These are phyloP conservation scores for Sphenopsis melanotis DNA, from an alignment of 2,797 vertebrate genomes.

Conservation along the genomic window DNA sequence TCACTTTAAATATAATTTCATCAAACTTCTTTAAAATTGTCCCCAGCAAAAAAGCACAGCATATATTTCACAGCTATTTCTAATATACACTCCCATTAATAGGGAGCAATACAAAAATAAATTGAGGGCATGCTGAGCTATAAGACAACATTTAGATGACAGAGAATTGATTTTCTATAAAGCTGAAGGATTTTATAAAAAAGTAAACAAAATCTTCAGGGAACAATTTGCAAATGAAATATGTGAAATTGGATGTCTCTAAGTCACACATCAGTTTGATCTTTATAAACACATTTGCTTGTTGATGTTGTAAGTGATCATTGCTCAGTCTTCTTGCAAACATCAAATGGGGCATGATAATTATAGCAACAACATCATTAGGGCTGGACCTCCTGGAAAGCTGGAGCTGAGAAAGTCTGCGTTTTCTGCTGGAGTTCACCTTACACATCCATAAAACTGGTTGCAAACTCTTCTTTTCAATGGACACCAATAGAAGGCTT, in stretches of 20 bases:
- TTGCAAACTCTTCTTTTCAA: background rate
- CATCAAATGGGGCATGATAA: background rate
- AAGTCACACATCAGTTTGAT: slow-evolving; percentile 47
- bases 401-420: background rate
- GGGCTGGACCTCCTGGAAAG: background rate
- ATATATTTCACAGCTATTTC: slow-evolving; percentile 6
- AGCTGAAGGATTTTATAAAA: slow-evolving; percentile 43
- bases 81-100: slow-evolving; percentile 38
- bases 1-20: slow-evolving; percentile 21
- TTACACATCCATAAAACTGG: background rate
- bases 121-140: slow-evolving; percentile 37
- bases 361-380: slow-evolving; percentile 8
- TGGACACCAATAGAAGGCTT: fast-evolving
- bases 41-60: background rate
- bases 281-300: slow-evolving; percentile 50
- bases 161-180: slow-evolving; percentile 67
- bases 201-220: slow-evolving; percentile 42
- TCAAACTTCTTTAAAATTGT: background rate
- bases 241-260: slow-evolving; percentile 42
- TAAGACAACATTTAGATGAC: slow-evolving; percentile 53
- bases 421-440: background rate
- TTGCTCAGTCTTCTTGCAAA: slow-evolving; percentile 46
- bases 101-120: slow-evolving; percentile 44
- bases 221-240: slow-evolving; percentile 62
- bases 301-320: slow-evolving; percentile 32